Percentiles rank a stretch among this genome's conserved stretches.
Evolutionary conservation across 2,888 invertebrate species (phyloP).

Genomic region (Colostygia pectinataria): DNA sequence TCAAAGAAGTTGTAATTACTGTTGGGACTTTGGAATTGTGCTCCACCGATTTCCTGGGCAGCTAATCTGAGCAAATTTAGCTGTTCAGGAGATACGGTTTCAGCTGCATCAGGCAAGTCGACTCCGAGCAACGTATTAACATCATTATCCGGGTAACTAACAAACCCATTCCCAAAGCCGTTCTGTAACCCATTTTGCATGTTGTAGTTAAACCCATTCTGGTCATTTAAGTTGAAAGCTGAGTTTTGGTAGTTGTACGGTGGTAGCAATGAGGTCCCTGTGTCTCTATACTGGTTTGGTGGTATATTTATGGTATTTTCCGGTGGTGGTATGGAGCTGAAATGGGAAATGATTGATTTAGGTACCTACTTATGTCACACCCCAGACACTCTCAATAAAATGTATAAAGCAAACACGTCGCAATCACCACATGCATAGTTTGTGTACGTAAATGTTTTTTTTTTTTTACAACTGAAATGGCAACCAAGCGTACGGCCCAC

Average conservation of each 20-base stretch:
- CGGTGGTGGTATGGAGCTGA: slow-evolving; percentile 67
- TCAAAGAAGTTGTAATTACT: slow-evolving; percentile 76
- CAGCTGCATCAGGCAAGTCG: slow-evolving; percentile 54
- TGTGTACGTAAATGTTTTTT: too few relatives aligned
- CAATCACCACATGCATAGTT: too few relatives aligned
- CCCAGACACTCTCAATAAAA: too few relatives aligned
- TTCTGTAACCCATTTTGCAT: slow-evolving; percentile 28
- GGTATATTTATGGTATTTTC: slow-evolving; percentile 64
- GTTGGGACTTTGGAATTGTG: slow-evolving; percentile 70
- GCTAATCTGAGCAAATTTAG: slow-evolving; percentile 73
- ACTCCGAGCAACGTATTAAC: slow-evolving; percentile 57
- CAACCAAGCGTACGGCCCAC: too few relatives aligned
- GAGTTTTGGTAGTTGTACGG: slow-evolving; percentile 63
- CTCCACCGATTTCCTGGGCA: slow-evolving; percentile 78
- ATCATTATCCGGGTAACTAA: slow-evolving; percentile 66
- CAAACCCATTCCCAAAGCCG: slow-evolving; percentile 49
- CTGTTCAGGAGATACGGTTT: slow-evolving; percentile 72
- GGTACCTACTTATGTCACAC: too few relatives aligned
- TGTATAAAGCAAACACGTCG: too few relatives aligned
- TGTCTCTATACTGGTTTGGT: slow-evolving; percentile 57
- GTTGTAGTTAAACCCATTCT: slow-evolving; percentile 62
- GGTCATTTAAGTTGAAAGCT: slow-evolving; percentile 58
- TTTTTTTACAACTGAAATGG: too few relatives aligned
- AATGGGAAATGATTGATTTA: slow-evolving; percentile 29
- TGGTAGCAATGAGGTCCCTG: slow-evolving; percentile 53